Conservation (phyloP, 2,888 invertebrate genomes). For the Lycia hirtaria region DNA sequence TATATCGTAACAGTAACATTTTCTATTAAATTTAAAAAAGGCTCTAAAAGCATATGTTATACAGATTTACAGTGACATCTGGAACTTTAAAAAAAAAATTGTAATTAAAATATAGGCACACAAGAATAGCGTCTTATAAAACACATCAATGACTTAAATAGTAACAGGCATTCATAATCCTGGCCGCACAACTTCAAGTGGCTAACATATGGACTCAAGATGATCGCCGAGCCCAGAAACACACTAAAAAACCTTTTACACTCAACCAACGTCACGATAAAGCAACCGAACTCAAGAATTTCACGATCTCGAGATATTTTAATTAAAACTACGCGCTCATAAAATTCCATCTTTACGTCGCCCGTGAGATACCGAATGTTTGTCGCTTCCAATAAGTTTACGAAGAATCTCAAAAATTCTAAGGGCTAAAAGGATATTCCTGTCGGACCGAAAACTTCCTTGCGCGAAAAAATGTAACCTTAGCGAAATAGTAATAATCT, state of each 20-base stretch:
- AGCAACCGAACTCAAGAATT: slow-evolving; percentile 13
- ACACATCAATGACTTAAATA: slow-evolving; percentile 1
- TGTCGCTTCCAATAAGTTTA: slow-evolving; percentile 31
- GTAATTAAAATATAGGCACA: background rate
- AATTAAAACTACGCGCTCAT: slow-evolving; percentile 31
- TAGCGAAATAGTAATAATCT: slow-evolving; percentile 12
- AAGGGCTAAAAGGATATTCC: slow-evolving; percentile 35
- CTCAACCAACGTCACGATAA: slow-evolving; percentile 20
- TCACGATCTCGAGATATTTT: slow-evolving; percentile 22
- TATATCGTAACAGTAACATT: too few relatives aligned
- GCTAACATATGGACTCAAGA: slow-evolving; percentile 52
- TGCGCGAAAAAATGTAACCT: slow-evolving; percentile 16
- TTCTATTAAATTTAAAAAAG: too few relatives aligned
- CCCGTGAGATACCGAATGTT: slow-evolving; percentile 23
- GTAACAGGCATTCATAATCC: slow-evolving; percentile 11
- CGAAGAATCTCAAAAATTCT: slow-evolving; percentile 29
- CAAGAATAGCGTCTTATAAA: slow-evolving; percentile 1
- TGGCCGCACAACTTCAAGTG: slow-evolving; percentile 40
- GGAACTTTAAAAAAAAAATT: background rate
- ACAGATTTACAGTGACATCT: too few relatives aligned
- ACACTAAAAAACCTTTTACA: slow-evolving; percentile 32
- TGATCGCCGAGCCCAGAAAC: slow-evolving; percentile 40
- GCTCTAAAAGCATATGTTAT: too few relatives aligned
- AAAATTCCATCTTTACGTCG: slow-evolving; percentile 21
- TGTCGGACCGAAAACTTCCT: slow-evolving; percentile 34